Base-by-base conservation (phyloP, 2,113 vertebrate species). In the Triplophysa dalaica region DNA sequence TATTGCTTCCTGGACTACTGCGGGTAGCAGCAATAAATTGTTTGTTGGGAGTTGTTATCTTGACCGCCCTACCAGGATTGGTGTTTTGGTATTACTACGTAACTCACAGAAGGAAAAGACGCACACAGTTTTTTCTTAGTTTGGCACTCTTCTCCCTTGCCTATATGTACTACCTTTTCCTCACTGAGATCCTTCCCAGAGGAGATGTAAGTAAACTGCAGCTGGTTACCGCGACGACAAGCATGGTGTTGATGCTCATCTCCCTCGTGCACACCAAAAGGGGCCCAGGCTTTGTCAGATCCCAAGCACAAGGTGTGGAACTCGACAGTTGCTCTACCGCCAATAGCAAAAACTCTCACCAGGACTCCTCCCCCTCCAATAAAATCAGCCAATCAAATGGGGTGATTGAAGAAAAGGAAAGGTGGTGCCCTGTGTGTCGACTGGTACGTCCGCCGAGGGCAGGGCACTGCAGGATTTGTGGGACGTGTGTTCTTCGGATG, bases 51-150 rank as follows among this genome's bases (percentile, higher is more conserved):
- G 74, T 90, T 17, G 75, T 92, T 83, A 80, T 95, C 58, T 73
- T 98, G 86, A 94, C 90, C 0, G 93, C 94, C 1, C 90, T 98
- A 54, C 97, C 97, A 1, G 91, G 81, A 19, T 87, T 97, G 86
- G 92, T 97, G 75, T 90, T 99, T 73, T 97, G 96, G 96, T 99
- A 98, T 78, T 99, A 99, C 90, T 98, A 97, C 85, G 87, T 95
- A 90, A 99, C 95, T 16, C 98, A 99, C 87, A 90, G 92, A 72
- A 93, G 94, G 84, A 98, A 97, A 84, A 95, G 95, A 0, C 94
- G 84, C 65, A 98, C 96, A 0, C 93, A 97, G 3, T 96, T 99
- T 87, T 99, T 99, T 90, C 89, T 99, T 79, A 98, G 96, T 89
- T 88, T 99, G 3, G 95, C 94, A 8, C 94, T 99, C 26, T 98